Percentiles rank a stretch among this genome's conserved stretches.
Evolutionary conservation across 2,888 invertebrate genomes (phyloP).

Genomic region (Orthosia gracilis): DNA sequence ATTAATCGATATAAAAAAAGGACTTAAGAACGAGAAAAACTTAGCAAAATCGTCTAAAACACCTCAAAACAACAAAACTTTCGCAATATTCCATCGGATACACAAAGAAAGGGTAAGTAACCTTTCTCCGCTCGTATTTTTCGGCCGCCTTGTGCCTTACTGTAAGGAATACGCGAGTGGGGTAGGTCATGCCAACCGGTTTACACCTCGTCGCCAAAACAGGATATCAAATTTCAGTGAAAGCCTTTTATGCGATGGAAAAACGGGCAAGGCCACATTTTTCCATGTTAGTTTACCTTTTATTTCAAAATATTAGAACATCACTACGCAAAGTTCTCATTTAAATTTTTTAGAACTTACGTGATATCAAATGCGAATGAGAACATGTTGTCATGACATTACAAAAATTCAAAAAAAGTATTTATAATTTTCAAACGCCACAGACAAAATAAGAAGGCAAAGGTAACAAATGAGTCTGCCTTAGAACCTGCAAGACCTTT

Average conservation of each 20-base stretch:
- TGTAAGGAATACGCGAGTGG: constrained; percentile 54
- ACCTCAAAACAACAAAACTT: not conserved
- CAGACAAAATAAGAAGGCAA: constrained; percentile 67
- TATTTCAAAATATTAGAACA: not conserved
- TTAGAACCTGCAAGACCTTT: constrained; percentile 69
- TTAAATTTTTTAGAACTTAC: not conserved
- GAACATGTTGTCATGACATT: constrained; percentile 14
- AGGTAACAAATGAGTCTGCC: constrained; percentile 65
- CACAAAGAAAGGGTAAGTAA: constrained; percentile 45
- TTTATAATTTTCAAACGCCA: constrained; percentile 57
- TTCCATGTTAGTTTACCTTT: not conserved
- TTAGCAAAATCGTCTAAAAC: not conserved
- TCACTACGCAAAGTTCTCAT: not conserved
- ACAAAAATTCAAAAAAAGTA: constrained; percentile 37
- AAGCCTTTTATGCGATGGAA: constrained; percentile 55
- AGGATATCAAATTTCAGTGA: constrained; percentile 63
- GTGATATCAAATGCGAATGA: constrained; percentile 1
- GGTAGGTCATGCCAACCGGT: constrained; percentile 67
- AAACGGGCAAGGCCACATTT: not conserved
- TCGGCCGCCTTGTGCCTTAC: constrained; percentile 35
- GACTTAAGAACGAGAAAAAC: not conserved
- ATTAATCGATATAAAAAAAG: too few species aligned
- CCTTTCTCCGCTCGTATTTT: constrained; percentile 29
- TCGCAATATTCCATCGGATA: not conserved
- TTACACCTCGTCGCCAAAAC: constrained; percentile 56